Percentiles rank a stretch among this genome's conserved stretches.
phyloP scores from a whole-genome alignment of 2,113 vertebrate species.

The Nothoprocta pentlandii region DNA sequence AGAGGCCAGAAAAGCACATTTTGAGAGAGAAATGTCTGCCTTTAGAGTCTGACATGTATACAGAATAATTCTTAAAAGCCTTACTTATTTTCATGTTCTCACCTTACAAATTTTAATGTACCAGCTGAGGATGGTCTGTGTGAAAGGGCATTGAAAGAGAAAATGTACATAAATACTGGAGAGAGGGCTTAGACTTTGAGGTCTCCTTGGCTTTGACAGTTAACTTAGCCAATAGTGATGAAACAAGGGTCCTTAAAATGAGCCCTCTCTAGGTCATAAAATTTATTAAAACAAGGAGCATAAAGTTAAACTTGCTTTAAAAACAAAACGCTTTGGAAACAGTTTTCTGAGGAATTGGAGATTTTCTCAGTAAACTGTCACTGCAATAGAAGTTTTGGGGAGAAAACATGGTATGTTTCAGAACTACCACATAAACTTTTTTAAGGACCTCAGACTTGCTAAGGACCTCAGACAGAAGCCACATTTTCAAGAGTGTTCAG shows the following conservation, averaged over 20 bases:
- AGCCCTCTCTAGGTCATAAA: not conserved
- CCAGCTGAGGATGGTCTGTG: not conserved
- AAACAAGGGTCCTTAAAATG: not conserved
- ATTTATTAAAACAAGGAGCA: not conserved
- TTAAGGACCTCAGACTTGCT: not conserved
- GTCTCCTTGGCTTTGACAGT: not conserved
- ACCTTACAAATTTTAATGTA: not conserved
- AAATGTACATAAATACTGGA: not conserved
- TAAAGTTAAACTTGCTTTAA: not conserved
- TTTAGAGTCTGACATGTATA: not conserved
- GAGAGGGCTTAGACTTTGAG: not conserved
- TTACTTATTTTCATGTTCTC: not conserved
- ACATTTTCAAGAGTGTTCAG: fast-evolving
- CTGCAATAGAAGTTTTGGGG: fast-evolving
- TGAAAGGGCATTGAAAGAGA: not conserved
- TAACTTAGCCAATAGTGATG: not conserved
- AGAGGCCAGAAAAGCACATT: not conserved
- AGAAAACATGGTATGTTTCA: not conserved
- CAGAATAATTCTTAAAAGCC: not conserved
- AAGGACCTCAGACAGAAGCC: not conserved
- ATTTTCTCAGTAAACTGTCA: not conserved
- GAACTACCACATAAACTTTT: not conserved
- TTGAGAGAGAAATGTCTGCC: not conserved
- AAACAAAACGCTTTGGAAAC: not conserved
- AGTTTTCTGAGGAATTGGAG: not conserved